Evolutionary conservation across 2,797 vertebrate species (phyloP), one percentile per base, ranked within the genome.

Genomic region (Liasis olivaceus): DNA sequence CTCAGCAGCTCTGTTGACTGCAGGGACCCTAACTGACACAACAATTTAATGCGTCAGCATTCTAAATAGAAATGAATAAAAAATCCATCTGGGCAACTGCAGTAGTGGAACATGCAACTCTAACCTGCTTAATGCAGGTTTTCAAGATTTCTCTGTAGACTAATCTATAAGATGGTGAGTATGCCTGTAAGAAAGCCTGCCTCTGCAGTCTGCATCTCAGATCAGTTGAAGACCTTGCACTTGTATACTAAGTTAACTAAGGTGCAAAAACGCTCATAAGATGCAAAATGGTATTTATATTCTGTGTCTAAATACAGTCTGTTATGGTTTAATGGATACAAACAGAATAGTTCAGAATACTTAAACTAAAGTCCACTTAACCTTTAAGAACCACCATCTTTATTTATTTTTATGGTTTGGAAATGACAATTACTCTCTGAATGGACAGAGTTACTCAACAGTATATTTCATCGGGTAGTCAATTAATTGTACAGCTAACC

Each of bases 1-100:
- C 88, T 26, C 95, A 95, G 97, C 98, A 96, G 97, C 98, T 98
- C 96, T 98, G 98, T 98, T 98, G 98, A 98, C 98, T 98, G 98
- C 98, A 98, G 98, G 97, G 98, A 97, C 97, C 97, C 97, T 98
- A 98, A 98, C 98, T 98, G 98, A 98, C 97, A 97, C 94, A 90
- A 81, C 94, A 85, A 96, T 90, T 94, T 93, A 93, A 97, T 97
- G 98, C 97, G 93, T 99, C 99, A 99, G 98, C 98, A 98, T 96
- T 98, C 97, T 95, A 95, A 96, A 95, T 96, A 97, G 96, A 97
- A 98, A 98, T 98, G 98, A 98, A 98, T 98, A 98, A 98, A 98
- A 98, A 98, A 98, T 98, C 98, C 98, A 98, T 98, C 97, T 96
- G 95, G 95, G 95, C 97, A 97, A 95, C 98, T 98, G 97, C 97